Base-by-base conservation (phyloP, 2,113 vertebrate genomes). In the Perognathus longimembris region DNA sequence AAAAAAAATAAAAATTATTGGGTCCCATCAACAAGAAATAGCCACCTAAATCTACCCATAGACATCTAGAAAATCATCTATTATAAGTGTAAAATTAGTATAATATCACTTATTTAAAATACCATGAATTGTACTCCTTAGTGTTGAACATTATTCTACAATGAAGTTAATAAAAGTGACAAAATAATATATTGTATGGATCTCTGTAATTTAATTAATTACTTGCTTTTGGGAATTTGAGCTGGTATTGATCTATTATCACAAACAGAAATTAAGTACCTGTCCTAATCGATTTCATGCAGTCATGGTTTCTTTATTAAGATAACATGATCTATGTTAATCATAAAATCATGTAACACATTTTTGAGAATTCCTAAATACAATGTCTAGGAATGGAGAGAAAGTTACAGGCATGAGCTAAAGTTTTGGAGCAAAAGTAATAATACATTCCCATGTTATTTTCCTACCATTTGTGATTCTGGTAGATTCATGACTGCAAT, bases 1-100 rank as follows among this genome's bases (percentile, higher is more conserved):
- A 77, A 67, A 57, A 84, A 54, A 93, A 95, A 69, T 67, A 83
- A 91, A 78, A 92, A 42, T 64, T 28, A 85, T 59, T 28, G 50
- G 66, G 36, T 77, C 30, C 45, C 45, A 42, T 81, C 10, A 76
- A 71, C 22, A 84, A 74, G 38, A 83, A 85, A 57, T 80, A 92
- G 2, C 6, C 40, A 78, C 10, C 30, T 28, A 59, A 85, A 74
- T 75, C 4, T 5, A 89, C 11, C 18, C 2, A 11, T 18, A 75
- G 8, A 69, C 2, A 89, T 63, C 82, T 80, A 54, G 28, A 78
- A 88, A 54, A 84, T 86, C 38, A 28, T 50, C 7, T 89, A 30
- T 32, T 67, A 17, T 71, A 64, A 88, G 32, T 77, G 10, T 14
- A 50, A 82, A 90, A 63, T 93, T 45, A 59, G 28, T 7, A 54